These are phyloP conservation scores for Rhabdornis inornatus DNA, from an alignment of 2,113 vertebrate genomes.

Conservation along the genomic window DNA sequence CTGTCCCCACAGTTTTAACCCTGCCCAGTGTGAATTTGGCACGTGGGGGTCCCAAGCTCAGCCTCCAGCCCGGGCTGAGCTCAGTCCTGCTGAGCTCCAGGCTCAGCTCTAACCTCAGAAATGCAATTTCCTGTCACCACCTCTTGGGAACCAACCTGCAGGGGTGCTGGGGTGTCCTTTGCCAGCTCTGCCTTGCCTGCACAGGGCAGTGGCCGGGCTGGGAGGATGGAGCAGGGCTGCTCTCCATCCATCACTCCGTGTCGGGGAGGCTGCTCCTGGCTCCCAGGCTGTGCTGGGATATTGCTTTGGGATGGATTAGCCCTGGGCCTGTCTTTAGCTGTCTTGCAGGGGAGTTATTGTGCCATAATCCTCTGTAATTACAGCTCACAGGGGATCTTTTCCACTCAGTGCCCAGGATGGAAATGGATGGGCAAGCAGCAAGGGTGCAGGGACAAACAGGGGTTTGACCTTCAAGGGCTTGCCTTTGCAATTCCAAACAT, in stretches of 20 bases:
- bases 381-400: background rate
- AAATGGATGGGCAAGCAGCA: background rate
- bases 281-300: background rate
- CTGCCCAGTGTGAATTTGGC: background rate
- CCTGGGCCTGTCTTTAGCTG: background rate
- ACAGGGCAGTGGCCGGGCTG: background rate
- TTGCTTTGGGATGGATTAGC: constrained; percentile 45
- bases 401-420: background rate
- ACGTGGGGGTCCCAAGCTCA: accelerated
- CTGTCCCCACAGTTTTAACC: accelerated
- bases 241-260: background rate
- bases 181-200: background rate
- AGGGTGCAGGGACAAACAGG: background rate
- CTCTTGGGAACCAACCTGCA: background rate
- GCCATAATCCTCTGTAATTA: constrained; percentile 35
- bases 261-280: background rate
- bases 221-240: background rate
- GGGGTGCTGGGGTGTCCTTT: background rate
- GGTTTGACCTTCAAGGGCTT: background rate
- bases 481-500: background rate
- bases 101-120: background rate
- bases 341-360: constrained; percentile 8
- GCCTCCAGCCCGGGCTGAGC: background rate
- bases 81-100: background rate
- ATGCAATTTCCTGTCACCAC: background rate